Evolutionary conservation across 1,140 invertebrate genomes (phyloP), one percentile per base, ranked within the genome.

Genomic region (Coelopa frigida): DNA sequence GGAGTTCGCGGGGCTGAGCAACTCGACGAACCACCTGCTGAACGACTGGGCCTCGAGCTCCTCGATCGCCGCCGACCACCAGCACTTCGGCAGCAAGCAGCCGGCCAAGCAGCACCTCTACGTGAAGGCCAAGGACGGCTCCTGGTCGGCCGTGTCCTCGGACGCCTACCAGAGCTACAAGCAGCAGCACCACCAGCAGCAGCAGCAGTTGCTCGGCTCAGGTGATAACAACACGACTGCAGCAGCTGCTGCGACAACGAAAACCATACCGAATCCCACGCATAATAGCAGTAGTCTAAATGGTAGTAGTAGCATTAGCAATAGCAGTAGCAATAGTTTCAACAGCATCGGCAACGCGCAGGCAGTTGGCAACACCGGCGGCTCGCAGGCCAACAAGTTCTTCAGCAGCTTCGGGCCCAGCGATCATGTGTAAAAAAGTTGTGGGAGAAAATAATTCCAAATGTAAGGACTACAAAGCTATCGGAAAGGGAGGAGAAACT

Each of bases 121-220:
- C 40, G 58, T 69, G 5, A 69, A 69, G 50, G 57, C 66, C 44
- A 69, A 69, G 51, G 63, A 68, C 29, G 66, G 65, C 40, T 58
- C 62, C 20, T 68, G 66, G 61, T 68, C 65, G 2, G 61, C 66
- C 0, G 65, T 68, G 22, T 63, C 59, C 41, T 64, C 62, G 37
- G 62, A 68, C 44, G 54, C 65, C 24, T 69, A 67, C 51, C 66
- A 69, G 42, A 55, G 36, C 23, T 64, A 53, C 31, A 62, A 59
- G 53, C 61, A 59, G 24, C 53, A 54, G 32, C 58, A 60, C 17
- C 58, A 57, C 15, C 57, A 63, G 21, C 59, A 55, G 21, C 53
- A 56, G 37, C 56, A 59, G 32, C 51, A 59, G 24, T 58, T 54
- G 35, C 48, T 46, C n/a, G 40, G 44, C 18, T 53, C 48, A 21